phyloP scores from a whole-genome alignment of 1,140 invertebrate genomes.

The Eueides isabella region DNA sequence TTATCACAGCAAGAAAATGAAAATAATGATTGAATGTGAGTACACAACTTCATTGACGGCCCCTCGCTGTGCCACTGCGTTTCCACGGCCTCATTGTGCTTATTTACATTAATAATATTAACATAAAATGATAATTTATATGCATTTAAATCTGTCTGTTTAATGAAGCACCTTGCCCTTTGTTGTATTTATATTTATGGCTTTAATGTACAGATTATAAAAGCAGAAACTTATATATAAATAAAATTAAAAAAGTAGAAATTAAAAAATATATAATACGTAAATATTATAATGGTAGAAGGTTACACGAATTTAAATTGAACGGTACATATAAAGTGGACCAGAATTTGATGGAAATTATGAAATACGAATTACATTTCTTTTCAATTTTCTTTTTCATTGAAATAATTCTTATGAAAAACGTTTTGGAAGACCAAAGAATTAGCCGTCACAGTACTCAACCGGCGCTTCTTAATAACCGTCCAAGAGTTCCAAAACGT shows the following conservation, averaged over 20 bases:
- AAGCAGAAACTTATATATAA: neutral
- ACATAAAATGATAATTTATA: neutral
- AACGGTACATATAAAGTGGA: constrained; percentile 23
- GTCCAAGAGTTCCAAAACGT: too few relatives aligned
- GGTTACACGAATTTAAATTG: constrained; percentile 22
- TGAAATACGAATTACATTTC: neutral
- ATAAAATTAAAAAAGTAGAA: neutral
- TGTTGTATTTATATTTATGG: neutral
- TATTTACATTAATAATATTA: neutral
- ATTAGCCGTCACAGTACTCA: too few relatives aligned
- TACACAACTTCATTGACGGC: too few relatives aligned
- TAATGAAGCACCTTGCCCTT: neutral
- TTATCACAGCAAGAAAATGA: too few relatives aligned
- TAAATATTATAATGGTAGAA: constrained; percentile 3
- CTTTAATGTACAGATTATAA: constrained; percentile 6
- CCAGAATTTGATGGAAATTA: constrained; percentile 18
- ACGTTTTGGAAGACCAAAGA: too few relatives aligned
- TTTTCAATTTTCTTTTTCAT: neutral
- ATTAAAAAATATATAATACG: neutral
- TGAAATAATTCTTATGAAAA: too few relatives aligned
- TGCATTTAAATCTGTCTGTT: neutral
- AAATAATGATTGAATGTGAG: too few relatives aligned
- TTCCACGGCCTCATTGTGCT: neutral
- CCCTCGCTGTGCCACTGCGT: too few relatives aligned
- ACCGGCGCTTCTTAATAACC: too few relatives aligned